Conservation (phyloP, 1,140 invertebrate genomes). For the Macrosteles quadrilineatus region DNA sequence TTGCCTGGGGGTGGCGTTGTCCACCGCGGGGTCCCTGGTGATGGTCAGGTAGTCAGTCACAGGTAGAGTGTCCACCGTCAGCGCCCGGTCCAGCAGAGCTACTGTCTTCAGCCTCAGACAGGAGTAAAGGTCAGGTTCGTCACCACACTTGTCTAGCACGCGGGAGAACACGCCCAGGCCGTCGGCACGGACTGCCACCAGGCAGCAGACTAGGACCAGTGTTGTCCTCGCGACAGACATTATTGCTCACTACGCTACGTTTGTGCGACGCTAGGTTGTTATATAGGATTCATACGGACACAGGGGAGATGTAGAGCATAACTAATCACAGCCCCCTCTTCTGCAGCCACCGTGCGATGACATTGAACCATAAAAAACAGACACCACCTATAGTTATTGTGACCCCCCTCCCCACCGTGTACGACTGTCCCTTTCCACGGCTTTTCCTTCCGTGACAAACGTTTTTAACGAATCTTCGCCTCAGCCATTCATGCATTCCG, state of each 20-base stretch:
- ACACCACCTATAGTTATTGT: not conserved
- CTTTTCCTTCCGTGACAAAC: constrained; percentile 18
- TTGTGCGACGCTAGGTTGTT: constrained; percentile 1
- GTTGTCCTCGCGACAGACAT: not conserved
- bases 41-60: constrained; percentile 70
- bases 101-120: constrained; percentile 77
- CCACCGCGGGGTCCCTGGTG: constrained; percentile 56
- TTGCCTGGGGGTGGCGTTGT: constrained; percentile 43
- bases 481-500: not conserved
- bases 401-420: not conserved
- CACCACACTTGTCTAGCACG: constrained; percentile 70
- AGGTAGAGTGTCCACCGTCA: constrained; percentile 57
- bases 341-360: constrained; percentile 13
- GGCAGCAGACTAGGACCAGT: constrained; percentile 5
- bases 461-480: not conserved
- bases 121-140: constrained; percentile 59
- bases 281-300: constrained; percentile 25
- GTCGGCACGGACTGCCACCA: not conserved
- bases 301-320: constrained; percentile 24
- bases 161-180: constrained; percentile 48
- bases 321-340: constrained; percentile 23
- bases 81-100: constrained; percentile 68
- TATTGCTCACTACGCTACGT: not conserved
- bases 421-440: constrained; percentile 9
- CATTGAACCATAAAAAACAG: not conserved